A percentile compares a stretch with the other conserved stretches of the same genome.
phyloP scores from a whole-genome alignment of 2,797 vertebrate genomes.

The Sebastes kiyomatsui region DNA sequence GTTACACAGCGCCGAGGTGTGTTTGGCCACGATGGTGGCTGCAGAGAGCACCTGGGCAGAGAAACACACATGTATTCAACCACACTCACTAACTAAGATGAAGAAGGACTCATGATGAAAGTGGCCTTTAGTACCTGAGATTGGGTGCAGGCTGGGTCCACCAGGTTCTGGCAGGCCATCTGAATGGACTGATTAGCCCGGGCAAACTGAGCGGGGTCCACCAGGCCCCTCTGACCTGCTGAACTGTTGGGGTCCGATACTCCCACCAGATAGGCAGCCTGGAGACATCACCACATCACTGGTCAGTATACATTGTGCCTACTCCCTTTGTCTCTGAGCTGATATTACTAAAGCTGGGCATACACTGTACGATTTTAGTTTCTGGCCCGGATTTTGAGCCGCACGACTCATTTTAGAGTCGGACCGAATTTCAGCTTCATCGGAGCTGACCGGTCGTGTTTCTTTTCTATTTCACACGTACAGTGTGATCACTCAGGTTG shows the following conservation, averaged over 20 bases:
- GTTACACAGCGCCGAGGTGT: conserved; percentile 97
- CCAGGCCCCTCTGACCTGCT: conserved; percentile 94
- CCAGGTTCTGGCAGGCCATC: conserved; percentile 98
- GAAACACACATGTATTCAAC: not conserved
- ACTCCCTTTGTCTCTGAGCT: not conserved
- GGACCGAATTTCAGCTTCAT: too few species aligned
- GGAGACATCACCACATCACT: not conserved
- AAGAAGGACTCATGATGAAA: not conserved
- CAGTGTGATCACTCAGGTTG: too few species aligned
- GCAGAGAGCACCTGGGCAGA: conserved; percentile 91
- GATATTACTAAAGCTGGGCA: too few species aligned
- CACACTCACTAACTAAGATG: not conserved
- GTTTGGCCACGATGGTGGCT: conserved; percentile 97
- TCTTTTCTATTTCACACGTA: too few species aligned
- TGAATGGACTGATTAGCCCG: conserved; percentile 98
- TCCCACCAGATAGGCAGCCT: conserved; percentile 95
- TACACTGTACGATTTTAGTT: too few species aligned
- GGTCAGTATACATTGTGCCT: not conserved
- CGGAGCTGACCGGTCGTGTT: too few species aligned
- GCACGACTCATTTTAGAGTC: too few species aligned
- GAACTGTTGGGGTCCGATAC: conserved; percentile 96
- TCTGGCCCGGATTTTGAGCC: too few species aligned
- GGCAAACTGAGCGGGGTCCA: conserved; percentile 96
- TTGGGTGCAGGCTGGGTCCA: conserved; percentile 95
- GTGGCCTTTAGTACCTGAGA: conserved; percentile 85